Percentiles rank a stretch among this genome's conserved stretches.
Evolutionary conservation across 2,888 invertebrate genomes (phyloP).

Genomic region (Euzophera pinguis): DNA sequence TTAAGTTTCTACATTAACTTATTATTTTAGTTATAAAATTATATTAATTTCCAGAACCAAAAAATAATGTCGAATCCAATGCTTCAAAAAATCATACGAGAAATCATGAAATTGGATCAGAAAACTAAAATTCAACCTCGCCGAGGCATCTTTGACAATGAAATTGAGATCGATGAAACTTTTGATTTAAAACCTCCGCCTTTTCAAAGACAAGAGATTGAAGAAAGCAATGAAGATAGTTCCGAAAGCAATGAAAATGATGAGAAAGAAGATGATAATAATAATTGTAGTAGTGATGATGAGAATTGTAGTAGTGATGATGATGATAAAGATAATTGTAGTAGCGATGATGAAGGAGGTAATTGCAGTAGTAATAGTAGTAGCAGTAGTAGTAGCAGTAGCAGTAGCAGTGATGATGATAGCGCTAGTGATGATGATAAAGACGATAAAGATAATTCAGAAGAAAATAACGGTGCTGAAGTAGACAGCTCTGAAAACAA

Average conservation of each 20-base stretch:
- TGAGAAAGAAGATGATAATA: conserved; percentile 32
- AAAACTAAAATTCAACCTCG: conserved; percentile 22
- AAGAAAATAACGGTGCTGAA: no score
- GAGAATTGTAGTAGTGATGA: conserved; percentile 25
- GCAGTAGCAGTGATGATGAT: conserved; percentile 20
- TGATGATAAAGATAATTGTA: no score
- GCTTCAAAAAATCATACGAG: conserved; percentile 18
- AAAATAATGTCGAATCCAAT: conserved; percentile 6
- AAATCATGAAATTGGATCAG: conserved; percentile 14
- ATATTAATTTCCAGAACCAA: conserved; percentile 12
- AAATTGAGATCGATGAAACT: conserved; percentile 44
- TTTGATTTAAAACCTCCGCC: conserved; percentile 39
- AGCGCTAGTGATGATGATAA: conserved; percentile 26
- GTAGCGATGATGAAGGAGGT: no score
- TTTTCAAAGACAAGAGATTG: conserved; percentile 48
- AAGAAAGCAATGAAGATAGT: conserved; percentile 25
- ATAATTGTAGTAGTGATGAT: conserved; percentile 26
- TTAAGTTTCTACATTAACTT: neutral
- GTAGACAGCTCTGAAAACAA: no score
- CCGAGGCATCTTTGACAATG: conserved; percentile 39
- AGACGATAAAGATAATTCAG: no score
- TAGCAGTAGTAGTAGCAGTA: no score
- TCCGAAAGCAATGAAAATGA: conserved; percentile 25
- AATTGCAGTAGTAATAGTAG: no score
- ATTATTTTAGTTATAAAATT: no score